A percentile compares a stretch with the other conserved stretches of the same genome.
Evolutionary conservation across 2,797 vertebrate species (phyloP).

Genomic region (Pangasius krempfi): DNA sequence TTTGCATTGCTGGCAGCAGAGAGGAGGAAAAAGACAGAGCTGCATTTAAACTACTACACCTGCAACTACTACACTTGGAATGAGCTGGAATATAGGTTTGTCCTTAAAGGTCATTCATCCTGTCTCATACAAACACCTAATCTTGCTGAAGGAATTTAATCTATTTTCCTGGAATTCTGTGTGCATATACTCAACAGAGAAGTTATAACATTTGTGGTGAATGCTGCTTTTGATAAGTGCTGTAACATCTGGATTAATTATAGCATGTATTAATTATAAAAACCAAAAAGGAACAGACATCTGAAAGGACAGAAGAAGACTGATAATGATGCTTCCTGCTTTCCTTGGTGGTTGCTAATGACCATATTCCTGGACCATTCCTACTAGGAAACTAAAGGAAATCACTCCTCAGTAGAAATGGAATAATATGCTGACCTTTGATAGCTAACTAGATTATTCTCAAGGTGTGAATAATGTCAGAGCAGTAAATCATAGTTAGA

Average conservation of each 20-base stretch:
- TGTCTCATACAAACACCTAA: slow-evolving; percentile 11
- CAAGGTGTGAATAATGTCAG: slow-evolving; percentile 49
- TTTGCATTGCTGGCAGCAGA: background rate
- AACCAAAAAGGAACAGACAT: slow-evolving; percentile 19
- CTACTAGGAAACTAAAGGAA: slow-evolving; percentile 54
- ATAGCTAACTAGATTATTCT: slow-evolving; percentile 53
- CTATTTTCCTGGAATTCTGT: slow-evolving; percentile 14
- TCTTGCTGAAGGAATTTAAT: slow-evolving; percentile 30
- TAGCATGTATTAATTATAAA: slow-evolving; percentile 30
- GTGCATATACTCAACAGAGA: background rate
- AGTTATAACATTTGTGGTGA: background rate
- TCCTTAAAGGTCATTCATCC: slow-evolving; percentile 36
- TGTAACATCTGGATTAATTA: slow-evolving; percentile 8
- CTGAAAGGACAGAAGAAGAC: slow-evolving; percentile 47
- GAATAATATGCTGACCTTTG: slow-evolving; percentile 60
- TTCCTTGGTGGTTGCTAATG: slow-evolving; percentile 47
- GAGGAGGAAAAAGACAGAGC: slow-evolving; percentile 15
- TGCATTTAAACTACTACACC: slow-evolving; percentile 37
- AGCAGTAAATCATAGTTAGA: slow-evolving; percentile 50
- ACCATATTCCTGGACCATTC: slow-evolving; percentile 32
- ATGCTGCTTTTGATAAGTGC: background rate
- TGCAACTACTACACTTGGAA: slow-evolving; percentile 33
- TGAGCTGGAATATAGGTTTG: slow-evolving; percentile 34
- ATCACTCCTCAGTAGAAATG: slow-evolving; percentile 56
- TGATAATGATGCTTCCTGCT: slow-evolving; percentile 44